A percentile compares a stretch with the other conserved stretches of the same genome.
phyloP scores from a whole-genome alignment of 2,888 invertebrate genomes.

The Heliconius sara region DNA sequence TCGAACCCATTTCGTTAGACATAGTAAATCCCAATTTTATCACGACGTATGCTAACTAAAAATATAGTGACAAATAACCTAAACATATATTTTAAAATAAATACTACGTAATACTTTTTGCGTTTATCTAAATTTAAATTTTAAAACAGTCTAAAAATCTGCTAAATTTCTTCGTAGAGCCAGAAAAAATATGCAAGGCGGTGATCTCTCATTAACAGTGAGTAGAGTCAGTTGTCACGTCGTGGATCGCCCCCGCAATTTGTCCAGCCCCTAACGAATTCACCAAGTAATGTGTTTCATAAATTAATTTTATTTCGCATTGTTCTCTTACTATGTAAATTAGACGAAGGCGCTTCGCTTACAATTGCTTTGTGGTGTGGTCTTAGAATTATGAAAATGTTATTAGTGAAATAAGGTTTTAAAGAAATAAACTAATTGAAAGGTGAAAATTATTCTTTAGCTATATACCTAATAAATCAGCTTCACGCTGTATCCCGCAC shows the following conservation, averaged over 20 bases:
- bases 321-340: slow-evolving; percentile 62
- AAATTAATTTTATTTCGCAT: slow-evolving; percentile 69
- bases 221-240: slow-evolving; percentile 66
- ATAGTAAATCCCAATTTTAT: background rate
- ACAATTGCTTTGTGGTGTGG: slow-evolving; percentile 27
- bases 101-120: background rate
- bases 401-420: slow-evolving; percentile 6
- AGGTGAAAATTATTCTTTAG: background rate
- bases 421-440: background rate
- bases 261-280: slow-evolving; percentile 70
- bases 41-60: background rate
- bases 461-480: background rate
- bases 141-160: slow-evolving; percentile 14
- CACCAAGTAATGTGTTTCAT: slow-evolving; percentile 69
- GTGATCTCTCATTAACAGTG: slow-evolving; percentile 72
- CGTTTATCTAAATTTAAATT: slow-evolving; percentile 3
- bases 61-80: background rate
- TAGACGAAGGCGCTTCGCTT: slow-evolving; percentile 40
- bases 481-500: background rate
- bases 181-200: slow-evolving; percentile 48
- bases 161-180: slow-evolving; percentile 35
- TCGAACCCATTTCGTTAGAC: too few relatives aligned
- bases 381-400: slow-evolving; percentile 19
- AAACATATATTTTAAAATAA: background rate
- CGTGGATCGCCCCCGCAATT: slow-evolving; percentile 62